Evolutionary conservation across 2,888 invertebrate genomes (phyloP), one percentile per base, ranked within the genome.

Genomic region (Eupithecia pulchellata): DNA sequence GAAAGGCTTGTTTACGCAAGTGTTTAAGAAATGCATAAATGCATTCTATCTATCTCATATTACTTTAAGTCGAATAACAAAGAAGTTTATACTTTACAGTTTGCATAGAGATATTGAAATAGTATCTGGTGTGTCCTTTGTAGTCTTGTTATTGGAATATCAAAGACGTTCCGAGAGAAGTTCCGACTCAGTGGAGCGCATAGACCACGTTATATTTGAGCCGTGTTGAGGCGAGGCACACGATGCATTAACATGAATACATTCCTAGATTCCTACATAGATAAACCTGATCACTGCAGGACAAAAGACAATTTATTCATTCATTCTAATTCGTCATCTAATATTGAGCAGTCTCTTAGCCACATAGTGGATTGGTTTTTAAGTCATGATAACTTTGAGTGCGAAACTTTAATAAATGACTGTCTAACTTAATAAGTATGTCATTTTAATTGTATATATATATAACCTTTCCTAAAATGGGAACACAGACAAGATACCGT

Each of bases 181-280:
- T 89, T 89, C 86, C 84, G 79, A 84, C 69, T 81, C 87, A 89
- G 55, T 84, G 84, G 82, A 90, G 87, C 89, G 87, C 74, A 75
- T 78, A 74, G 79, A 81, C 75, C 76, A 77, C 81, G 78, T 81
- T 77, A 80, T 77, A 81, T 81, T 80, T 60, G 76, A 79, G 75
- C 71, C 60, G 65, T 73, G 67, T 69, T 65, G 67, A 73, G 60
- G 64, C 69, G 55, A 39, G 64, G 61, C 66, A 32, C 39, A 57
- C 64, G 62, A 57, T 58, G 13, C 39, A 30, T n/a, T 36, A 63
- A 58, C 62, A 39, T 69, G 58, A 63, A 69, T 47, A 66, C 62
- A 57, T 66, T 62, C 47, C 29, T 67, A 67, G 30, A 42, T 62
- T 62, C 42, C 30, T 66, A 66, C 60, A 58, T 52, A 70, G 34